Evolutionary conservation across 2,888 invertebrate genomes (phyloP), one percentile per base, ranked within the genome.

Genomic region (Orchesella flavescens): DNA sequence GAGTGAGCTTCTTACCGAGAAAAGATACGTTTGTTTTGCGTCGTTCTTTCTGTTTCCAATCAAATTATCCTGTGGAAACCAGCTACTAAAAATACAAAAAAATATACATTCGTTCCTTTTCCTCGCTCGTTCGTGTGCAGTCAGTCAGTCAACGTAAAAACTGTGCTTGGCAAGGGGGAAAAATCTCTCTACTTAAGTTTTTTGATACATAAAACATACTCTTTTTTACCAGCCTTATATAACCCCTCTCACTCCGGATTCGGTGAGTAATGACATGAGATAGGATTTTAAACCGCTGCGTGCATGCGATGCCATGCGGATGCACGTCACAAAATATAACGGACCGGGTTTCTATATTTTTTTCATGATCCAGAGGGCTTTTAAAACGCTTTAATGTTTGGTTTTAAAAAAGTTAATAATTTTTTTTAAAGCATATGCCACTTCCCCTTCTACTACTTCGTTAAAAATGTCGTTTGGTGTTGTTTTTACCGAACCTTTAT

Each of bases 31-130:
- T 12, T 49, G n/a, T n/a, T 49, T n/a, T 49, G n/a, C 49, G n/a
- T n/a, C 49, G 49, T 2, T 23, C 59, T 79, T 69, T 61, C 80
- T 80, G 80, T 80, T 80, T 80, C 80, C 72, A 72, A 80, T 80
- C 80, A 80, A 80, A 80, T 80, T 80, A 80, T 80, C 79, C 15
- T 79, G 61, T 59, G 3, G 49, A 49, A n/a, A 49, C 34, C 34
- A 13, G 13, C 63, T 63, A 68, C 66, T 66, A 79, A 80, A 80
- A 80, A 80, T 80, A 80, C 19, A 59, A 15, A 34, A 15, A 1
- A n/a, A 17, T 43, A n/a, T 66, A 61, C 44, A 19, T 57, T 13
- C 17, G 7, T 46, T 46, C 7, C 46, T 46, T 46, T 46, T 46
- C 7, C n/a, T 10, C 9, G 21, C 57, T n/a, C 9, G 12, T n/a